These are phyloP conservation scores for Mormyrus iriodes DNA, from an alignment of 2,113 vertebrate genomes.

Conservation along the genomic window DNA sequence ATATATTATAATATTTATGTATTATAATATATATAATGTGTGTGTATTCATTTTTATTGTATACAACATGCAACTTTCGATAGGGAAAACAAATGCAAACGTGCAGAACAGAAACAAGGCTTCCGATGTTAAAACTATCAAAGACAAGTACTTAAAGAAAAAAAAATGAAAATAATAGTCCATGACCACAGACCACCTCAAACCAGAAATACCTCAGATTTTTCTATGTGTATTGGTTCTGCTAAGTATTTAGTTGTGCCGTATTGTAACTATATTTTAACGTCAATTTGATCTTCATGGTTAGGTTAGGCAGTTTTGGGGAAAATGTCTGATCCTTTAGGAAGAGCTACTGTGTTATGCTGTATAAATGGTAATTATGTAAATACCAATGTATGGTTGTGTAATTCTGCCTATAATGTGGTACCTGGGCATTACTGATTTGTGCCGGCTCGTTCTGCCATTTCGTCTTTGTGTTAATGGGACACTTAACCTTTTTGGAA, in stretches of 20 bases:
- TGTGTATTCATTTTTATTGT: conserved; percentile 33
- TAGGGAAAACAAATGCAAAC: conserved; percentile 35
- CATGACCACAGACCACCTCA: conserved; percentile 96
- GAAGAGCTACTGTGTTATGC: conserved; percentile 62
- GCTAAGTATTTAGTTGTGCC: conserved; percentile 94
- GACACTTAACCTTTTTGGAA: conserved; percentile 59
- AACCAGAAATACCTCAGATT: conserved; percentile 98
- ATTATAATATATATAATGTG: conserved; percentile 55
- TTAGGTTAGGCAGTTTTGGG: conserved; percentile 63
- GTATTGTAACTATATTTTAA: conserved; percentile 87
- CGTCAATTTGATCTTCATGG: conserved; percentile 79
- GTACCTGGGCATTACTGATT: conserved; percentile 65
- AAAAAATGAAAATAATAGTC: conserved; percentile 52
- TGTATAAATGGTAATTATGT: conserved; percentile 51
- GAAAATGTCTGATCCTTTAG: conserved; percentile 61
- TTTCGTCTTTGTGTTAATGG: conserved; percentile 47
- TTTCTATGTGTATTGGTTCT: conserved; percentile 89
- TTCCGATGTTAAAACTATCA: conserved; percentile 59
- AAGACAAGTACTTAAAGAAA: conserved; percentile 8
- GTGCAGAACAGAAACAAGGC: conserved; percentile 57
- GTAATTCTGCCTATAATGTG: conserved; percentile 61
- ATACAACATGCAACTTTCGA: conserved; percentile 66
- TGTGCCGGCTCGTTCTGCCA: conserved; percentile 38
- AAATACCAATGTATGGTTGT: conserved; percentile 69
- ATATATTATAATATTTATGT: conserved; percentile 1